phyloP scores from a whole-genome alignment of 2,888 invertebrate genomes.

The Tetrapedia diversipes region DNA sequence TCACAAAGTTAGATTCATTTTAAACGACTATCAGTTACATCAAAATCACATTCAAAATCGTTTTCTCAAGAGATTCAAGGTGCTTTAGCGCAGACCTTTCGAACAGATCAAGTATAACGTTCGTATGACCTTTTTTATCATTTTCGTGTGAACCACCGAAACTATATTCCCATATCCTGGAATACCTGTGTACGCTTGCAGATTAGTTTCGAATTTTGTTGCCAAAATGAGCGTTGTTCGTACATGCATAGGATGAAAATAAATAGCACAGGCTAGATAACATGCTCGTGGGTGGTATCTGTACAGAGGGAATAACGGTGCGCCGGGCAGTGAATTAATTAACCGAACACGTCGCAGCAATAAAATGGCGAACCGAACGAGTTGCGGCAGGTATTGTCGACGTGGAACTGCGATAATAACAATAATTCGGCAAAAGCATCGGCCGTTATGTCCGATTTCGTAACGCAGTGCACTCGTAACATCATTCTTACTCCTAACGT shows the following conservation, averaged over 20 bases:
- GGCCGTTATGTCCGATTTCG: slow-evolving; percentile 29
- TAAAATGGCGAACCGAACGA: slow-evolving; percentile 17
- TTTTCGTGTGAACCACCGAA: too few species aligned
- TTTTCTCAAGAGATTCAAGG: too few species aligned
- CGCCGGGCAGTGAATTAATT: slow-evolving; percentile 23
- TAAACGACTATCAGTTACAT: too few species aligned
- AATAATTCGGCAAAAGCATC: slow-evolving; percentile 41
- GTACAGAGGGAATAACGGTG: not conserved
- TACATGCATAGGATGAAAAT: not conserved
- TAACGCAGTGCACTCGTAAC: slow-evolving; percentile 35
- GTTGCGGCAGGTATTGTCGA: slow-evolving; percentile 13
- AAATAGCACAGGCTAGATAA: not conserved
- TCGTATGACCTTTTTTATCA: too few species aligned
- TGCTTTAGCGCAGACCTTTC: too few species aligned
- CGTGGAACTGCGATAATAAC: slow-evolving; percentile 32
- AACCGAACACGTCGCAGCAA: slow-evolving; percentile 5
- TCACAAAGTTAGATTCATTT: too few species aligned
- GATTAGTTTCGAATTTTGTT: not conserved
- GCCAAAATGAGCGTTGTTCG: not conserved
- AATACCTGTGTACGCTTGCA: too few species aligned
- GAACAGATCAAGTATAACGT: too few species aligned
- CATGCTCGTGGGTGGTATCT: not conserved
- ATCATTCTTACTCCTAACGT: slow-evolving; percentile 23
- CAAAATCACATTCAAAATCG: too few species aligned
- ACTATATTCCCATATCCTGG: too few species aligned